Conservation (phyloP, 2,888 invertebrate species). For the Lobophora halterata region DNA sequence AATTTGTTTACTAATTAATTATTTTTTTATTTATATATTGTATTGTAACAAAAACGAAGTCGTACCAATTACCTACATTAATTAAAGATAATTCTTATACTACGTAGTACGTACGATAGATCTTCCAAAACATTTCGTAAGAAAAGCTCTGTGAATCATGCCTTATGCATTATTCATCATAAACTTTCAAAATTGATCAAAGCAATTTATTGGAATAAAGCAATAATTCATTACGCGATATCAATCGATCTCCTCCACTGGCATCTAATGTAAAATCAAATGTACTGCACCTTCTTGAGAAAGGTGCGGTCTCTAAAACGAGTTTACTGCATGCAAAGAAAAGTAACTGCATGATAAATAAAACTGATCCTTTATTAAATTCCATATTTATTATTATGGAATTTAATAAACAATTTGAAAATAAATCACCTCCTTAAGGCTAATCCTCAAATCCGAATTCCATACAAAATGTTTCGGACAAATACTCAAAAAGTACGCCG, state of each 20-base stretch:
- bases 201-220: slow-evolving; percentile 36
- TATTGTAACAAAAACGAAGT: too few relatives aligned
- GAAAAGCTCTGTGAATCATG: slow-evolving; percentile 12
- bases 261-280: slow-evolving; percentile 20
- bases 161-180: slow-evolving; percentile 42
- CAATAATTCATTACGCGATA: slow-evolving; percentile 43
- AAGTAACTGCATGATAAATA: too few relatives aligned
- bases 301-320: not conserved
- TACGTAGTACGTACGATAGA: too few relatives aligned
- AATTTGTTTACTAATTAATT: too few relatives aligned
- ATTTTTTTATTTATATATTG: too few relatives aligned
- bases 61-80: too few relatives aligned
- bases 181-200: slow-evolving; percentile 50
- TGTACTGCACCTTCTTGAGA: slow-evolving; percentile 3
- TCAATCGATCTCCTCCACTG: slow-evolving; percentile 33
- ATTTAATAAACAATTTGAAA: not conserved
- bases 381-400: too few relatives aligned
- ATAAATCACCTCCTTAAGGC: not conserved
- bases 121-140: slow-evolving; percentile 40
- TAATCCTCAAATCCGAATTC: too few relatives aligned
- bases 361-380: too few relatives aligned
- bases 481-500: too few relatives aligned
- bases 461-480: too few relatives aligned
- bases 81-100: too few relatives aligned
- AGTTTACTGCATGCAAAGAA: slow-evolving; percentile 8